These are phyloP conservation scores for Crocallis elinguaria DNA, from an alignment of 2,888 invertebrate genomes.

Conservation along the genomic window DNA sequence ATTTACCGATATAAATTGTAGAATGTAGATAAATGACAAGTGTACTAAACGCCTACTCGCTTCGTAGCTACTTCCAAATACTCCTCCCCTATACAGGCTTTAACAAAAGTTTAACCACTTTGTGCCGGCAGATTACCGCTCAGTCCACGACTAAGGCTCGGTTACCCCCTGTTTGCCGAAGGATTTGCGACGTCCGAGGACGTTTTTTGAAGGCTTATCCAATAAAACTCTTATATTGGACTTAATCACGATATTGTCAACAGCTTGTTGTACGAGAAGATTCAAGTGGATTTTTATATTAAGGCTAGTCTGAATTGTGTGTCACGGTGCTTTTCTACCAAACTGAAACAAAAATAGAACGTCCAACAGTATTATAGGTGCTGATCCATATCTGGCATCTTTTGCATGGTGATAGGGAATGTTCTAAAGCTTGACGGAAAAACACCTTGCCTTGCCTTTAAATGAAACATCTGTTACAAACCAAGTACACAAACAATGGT, in stretches of 20 bases:
- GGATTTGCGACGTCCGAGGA: slow-evolving; percentile 10
- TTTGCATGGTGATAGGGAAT: too few relatives aligned
- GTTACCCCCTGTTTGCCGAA: slow-evolving; percentile 9
- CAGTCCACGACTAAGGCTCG: background rate
- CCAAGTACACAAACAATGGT: too few relatives aligned
- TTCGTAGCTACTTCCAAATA: background rate
- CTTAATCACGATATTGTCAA: slow-evolving; percentile 9
- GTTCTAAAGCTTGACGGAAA: too few relatives aligned
- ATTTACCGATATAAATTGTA: too few relatives aligned
- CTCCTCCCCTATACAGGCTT: background rate
- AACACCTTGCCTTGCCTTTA: too few relatives aligned
- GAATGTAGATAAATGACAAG: background rate
- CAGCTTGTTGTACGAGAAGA: slow-evolving; percentile 6
- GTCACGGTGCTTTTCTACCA: too few relatives aligned
- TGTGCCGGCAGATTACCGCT: slow-evolving; percentile 17
- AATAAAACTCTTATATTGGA: slow-evolving; percentile 18
- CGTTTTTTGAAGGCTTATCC: slow-evolving; percentile 21
- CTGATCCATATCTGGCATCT: too few relatives aligned
- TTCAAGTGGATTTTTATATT: background rate
- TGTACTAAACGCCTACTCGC: background rate
- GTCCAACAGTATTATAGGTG: too few relatives aligned
- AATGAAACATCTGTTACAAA: too few relatives aligned
- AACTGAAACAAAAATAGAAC: too few relatives aligned
- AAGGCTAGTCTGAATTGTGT: too few relatives aligned
- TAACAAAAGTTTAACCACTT: slow-evolving; percentile 16